Percentiles rank a stretch among this genome's conserved stretches.
Conservation (phyloP, 1,140 invertebrate species). For the Rhyzopertha dominica region DNA sequence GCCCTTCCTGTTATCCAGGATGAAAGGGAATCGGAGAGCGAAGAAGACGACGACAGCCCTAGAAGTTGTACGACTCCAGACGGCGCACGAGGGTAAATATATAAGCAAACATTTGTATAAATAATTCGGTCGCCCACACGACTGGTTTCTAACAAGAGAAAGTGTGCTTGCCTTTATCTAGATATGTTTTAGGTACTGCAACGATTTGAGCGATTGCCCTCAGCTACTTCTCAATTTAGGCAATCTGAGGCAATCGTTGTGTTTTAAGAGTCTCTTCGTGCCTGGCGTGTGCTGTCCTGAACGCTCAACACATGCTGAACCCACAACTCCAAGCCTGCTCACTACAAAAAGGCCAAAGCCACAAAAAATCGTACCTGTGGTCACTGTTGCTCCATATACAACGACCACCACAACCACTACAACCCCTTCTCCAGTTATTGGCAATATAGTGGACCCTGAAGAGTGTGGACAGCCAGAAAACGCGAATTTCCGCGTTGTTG, state of each 20-base stretch:
- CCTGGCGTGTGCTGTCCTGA: slow-evolving; percentile 86
- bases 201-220: slow-evolving; percentile 84
- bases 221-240: slow-evolving; percentile 77
- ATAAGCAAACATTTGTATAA: not conserved
- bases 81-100: slow-evolving; percentile 61
- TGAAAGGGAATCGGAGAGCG: slow-evolving; percentile 24
- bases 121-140: not conserved
- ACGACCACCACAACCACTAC: slow-evolving; percentile 45
- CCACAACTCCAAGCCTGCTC: slow-evolving; percentile 42
- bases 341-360: slow-evolving; percentile 10
- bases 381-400: slow-evolving; percentile 46
- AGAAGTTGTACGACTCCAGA: slow-evolving; percentile 73
- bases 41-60: slow-evolving; percentile 39
- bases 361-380: slow-evolving; percentile 17
- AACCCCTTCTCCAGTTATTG: slow-evolving; percentile 33
- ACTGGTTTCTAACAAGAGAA: slow-evolving; percentile 4
- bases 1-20: slow-evolving; percentile 52
- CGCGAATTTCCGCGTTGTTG: slow-evolving; percentile 79
- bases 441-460: slow-evolving; percentile 49
- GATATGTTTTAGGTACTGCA: slow-evolving; percentile 52
- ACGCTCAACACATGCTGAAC: slow-evolving; percentile 42
- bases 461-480: slow-evolving; percentile 79
- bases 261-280: slow-evolving; percentile 86
- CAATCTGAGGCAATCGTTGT: slow-evolving; percentile 78
- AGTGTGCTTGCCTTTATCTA: slow-evolving; percentile 9